Conservation (phyloP, 2,888 invertebrate genomes). For the Dione juno region DNA sequence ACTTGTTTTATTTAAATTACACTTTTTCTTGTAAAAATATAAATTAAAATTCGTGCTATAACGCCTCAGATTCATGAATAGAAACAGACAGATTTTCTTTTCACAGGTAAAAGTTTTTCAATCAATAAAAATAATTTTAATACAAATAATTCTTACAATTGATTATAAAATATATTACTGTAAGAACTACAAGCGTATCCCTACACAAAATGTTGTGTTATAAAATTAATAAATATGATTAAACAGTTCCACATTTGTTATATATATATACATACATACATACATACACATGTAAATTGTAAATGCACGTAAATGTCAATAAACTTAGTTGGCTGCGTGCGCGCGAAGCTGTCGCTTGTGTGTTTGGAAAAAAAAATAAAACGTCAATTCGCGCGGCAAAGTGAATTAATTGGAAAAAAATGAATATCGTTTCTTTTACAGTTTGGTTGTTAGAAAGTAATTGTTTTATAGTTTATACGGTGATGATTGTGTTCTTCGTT, state of each 20-base stretch:
- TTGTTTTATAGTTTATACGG: conserved; percentile 72
- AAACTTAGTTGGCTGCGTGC: conserved; percentile 43
- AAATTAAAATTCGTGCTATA: too few species aligned
- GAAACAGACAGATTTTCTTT: too few species aligned
- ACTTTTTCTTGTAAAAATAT: too few species aligned
- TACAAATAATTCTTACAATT: too few species aligned
- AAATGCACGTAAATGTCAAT: conserved; percentile 32
- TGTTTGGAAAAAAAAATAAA: conserved; percentile 24
- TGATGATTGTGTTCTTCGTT: conserved; percentile 67
- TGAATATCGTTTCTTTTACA: conserved; percentile 72
- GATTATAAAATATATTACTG: too few species aligned
- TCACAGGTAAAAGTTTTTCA: too few species aligned
- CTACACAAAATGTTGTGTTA: background rate
- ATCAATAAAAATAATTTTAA: too few species aligned
- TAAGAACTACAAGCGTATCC: background rate
- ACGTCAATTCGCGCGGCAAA: conserved; percentile 23
- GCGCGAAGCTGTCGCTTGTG: conserved; percentile 34
- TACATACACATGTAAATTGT: background rate
- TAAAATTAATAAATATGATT: conserved; percentile 5
- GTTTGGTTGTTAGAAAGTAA: conserved; percentile 75
- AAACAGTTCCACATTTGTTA: background rate
- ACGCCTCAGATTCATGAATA: too few species aligned
- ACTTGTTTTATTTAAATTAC: too few species aligned
- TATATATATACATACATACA: conserved; percentile 1
- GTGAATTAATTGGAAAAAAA: conserved; percentile 44